Evolutionary conservation across 2,113 vertebrate genomes (phyloP).

Genomic region (Sinocyclocheilus anophthalmus): DNA sequence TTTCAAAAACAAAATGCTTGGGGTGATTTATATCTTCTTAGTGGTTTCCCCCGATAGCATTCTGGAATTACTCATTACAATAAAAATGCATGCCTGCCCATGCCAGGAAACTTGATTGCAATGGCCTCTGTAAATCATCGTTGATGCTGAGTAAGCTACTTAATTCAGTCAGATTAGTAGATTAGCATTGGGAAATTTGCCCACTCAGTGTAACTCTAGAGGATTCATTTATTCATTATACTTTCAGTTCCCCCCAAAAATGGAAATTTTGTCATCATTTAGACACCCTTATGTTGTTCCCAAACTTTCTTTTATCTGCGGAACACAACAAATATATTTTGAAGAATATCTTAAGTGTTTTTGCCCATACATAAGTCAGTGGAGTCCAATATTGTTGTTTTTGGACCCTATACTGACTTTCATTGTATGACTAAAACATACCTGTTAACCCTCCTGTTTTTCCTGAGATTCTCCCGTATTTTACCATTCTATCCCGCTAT

Average conservation of each 20-base stretch:
- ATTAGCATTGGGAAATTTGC: slow-evolving; percentile 54
- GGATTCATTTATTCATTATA: slow-evolving; percentile 19
- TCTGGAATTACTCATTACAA: slow-evolving; percentile 52
- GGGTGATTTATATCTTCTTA: slow-evolving; percentile 31
- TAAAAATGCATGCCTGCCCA: slow-evolving; percentile 42
- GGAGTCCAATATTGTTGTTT: background rate
- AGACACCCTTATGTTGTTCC: background rate
- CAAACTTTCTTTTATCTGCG: background rate
- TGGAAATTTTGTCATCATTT: background rate
- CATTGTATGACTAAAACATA: background rate
- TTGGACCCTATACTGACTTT: background rate
- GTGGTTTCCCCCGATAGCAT: slow-evolving; percentile 44
- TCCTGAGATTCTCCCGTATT: too few species aligned
- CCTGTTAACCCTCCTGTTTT: too few species aligned
- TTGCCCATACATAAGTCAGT: background rate
- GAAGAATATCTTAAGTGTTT: background rate
- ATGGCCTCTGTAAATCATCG: slow-evolving; percentile 50
- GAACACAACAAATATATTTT: background rate
- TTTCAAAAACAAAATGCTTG: slow-evolving; percentile 33
- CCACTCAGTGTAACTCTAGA: slow-evolving; percentile 11
- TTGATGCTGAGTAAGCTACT: slow-evolving; percentile 55
- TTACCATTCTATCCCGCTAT: too few species aligned
- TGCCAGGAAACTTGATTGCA: slow-evolving; percentile 67
- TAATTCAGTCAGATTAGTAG: slow-evolving; percentile 55
- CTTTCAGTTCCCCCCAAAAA: background rate